Evolutionary conservation across 2,113 vertebrate genomes (phyloP).

Genomic region (Poeciliopsis occidentalis): DNA sequence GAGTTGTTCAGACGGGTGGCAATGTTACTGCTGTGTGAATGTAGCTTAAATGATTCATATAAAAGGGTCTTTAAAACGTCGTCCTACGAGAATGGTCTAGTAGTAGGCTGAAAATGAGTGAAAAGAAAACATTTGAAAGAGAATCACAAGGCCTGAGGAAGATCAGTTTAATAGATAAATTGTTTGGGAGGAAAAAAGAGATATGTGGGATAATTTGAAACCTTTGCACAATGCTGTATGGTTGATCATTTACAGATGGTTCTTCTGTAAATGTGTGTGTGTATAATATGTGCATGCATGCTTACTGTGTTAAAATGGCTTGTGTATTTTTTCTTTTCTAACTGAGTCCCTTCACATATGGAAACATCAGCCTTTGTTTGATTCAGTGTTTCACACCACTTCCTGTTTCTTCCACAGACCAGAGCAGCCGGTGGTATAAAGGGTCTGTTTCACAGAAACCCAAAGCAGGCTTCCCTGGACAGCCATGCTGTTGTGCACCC

Average conservation of each 20-base stretch:
- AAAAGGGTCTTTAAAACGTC: no score
- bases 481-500: constrained; percentile 96
- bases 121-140: no score
- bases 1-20: no score
- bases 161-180: neutral
- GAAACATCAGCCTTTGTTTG: neutral
- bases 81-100: no score
- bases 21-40: no score
- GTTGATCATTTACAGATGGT: no score
- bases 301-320: constrained; percentile 8
- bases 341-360: neutral
- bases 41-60: no score
- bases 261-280: neutral
- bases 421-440: constrained; percentile 93
- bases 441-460: constrained; percentile 97
- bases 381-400: constrained; percentile 24
- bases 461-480: constrained; percentile 98
- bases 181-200: neutral
- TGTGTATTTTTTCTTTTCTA: neutral
- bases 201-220: neutral
- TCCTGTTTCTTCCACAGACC: constrained; percentile 82
- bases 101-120: no score
- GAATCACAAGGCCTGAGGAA: neutral
- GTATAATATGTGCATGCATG: constrained; percentile 33
- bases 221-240: neutral